These are phyloP conservation scores for Malurus cyaneus DNA, from an alignment of 2,113 vertebrate species.

Conservation along the genomic window DNA sequence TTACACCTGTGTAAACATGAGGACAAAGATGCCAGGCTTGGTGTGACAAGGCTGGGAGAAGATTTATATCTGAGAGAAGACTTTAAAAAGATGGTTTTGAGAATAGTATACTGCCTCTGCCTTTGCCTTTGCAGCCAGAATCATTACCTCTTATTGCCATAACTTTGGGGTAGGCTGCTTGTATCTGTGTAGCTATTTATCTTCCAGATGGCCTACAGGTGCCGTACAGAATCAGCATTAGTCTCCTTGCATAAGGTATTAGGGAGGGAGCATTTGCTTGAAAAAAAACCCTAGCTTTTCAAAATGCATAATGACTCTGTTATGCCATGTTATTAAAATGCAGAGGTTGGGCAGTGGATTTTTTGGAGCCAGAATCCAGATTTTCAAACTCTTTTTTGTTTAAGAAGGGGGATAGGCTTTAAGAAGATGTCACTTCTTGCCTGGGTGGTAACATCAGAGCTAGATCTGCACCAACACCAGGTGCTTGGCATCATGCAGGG, in stretches of 20 bases:
- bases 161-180: not conserved
- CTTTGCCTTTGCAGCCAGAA: not conserved
- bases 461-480: not conserved
- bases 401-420: not conserved
- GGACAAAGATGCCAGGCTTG: not conserved
- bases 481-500: not conserved
- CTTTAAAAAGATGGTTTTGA: not conserved
- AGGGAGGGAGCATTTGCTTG: not conserved
- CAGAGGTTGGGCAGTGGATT: not conserved
- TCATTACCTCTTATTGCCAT: not conserved
- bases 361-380: not conserved
- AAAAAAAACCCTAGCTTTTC: not conserved
- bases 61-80: not conserved
- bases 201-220: conserved; percentile 4
- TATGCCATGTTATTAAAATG: not conserved
- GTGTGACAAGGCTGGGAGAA: not conserved
- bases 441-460: not conserved
- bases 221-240: not conserved
- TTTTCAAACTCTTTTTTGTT: not conserved
- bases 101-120: not conserved
- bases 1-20: not conserved
- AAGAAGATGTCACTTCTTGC: not conserved
- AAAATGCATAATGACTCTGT: not conserved
- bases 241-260: not conserved
- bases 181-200: not conserved